Conservation (phyloP, 2,113 vertebrate species). For the Ammodytes dubius region DNA sequence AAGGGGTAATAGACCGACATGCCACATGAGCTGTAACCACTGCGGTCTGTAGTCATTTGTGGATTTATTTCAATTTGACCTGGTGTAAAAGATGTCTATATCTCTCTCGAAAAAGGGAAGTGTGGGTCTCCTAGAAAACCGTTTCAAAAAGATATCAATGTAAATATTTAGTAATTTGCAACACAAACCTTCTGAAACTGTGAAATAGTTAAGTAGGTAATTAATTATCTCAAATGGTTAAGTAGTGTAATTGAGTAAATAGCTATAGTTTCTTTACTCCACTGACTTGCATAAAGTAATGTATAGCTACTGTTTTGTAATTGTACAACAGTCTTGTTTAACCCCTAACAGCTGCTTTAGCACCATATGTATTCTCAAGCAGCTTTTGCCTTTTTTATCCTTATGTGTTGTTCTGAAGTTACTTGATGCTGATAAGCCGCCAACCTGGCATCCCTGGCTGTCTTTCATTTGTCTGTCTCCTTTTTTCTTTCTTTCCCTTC, state of each 20-base stretch:
- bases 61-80: too few species aligned
- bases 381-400: background rate
- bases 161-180: too few species aligned
- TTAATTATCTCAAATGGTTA: background rate
- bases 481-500: slow-evolving; percentile 39
- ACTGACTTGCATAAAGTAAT: background rate
- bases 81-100: too few species aligned
- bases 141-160: too few species aligned
- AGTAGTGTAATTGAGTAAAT: background rate
- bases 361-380: background rate
- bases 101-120: too few species aligned
- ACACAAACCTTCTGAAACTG: too few species aligned
- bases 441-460: slow-evolving; percentile 50
- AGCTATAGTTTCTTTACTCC: too few species aligned
- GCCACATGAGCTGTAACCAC: background rate
- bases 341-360: slow-evolving; percentile 22
- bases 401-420: slow-evolving; percentile 45
- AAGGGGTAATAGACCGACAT: background rate
- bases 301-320: background rate
- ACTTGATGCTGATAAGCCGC: slow-evolving; percentile 55
- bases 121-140: too few species aligned
- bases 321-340: slow-evolving; percentile 1
- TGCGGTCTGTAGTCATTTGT: background rate
- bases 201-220: background rate
- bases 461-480: slow-evolving; percentile 56